phyloP scores from a whole-genome alignment of 2,797 vertebrate genomes.

The Graptemys geographica region DNA sequence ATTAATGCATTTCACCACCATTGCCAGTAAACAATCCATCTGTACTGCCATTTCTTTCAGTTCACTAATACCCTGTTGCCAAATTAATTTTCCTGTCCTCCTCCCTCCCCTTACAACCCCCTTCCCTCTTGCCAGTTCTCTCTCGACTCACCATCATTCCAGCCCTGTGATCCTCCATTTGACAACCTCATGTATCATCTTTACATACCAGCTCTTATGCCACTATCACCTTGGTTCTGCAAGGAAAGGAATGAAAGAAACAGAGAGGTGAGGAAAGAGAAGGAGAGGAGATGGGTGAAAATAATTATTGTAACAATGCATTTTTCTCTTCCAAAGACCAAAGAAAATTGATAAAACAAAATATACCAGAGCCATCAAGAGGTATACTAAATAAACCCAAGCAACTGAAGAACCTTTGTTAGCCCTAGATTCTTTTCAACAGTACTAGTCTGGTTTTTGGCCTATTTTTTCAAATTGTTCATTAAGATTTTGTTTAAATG shows the following conservation, averaged over 20 bases:
- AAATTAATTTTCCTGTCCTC: neutral
- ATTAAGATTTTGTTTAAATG: neutral
- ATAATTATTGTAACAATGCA: neutral
- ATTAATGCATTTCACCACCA: neutral
- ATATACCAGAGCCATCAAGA: neutral
- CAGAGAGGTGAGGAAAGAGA: neutral
- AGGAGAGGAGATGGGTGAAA: neutral
- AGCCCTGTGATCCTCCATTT: neutral
- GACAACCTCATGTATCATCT: neutral
- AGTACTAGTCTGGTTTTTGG: neutral
- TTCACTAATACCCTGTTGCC: neutral
- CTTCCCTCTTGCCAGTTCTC: fast-evolving
- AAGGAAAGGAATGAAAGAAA: neutral
- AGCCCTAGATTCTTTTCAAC: neutral
- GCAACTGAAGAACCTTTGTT: neutral
- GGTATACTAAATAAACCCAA: neutral
- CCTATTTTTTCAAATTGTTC: neutral
- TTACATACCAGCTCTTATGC: neutral
- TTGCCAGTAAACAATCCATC: neutral
- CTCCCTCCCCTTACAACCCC: neutral
- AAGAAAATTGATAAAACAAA: neutral
- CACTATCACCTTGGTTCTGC: neutral
- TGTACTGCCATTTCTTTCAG: neutral
- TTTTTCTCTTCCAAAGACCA: neutral
- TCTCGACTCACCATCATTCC: neutral